Base-by-base conservation (phyloP, 2,888 invertebrate genomes). In the Zygaena filipendulae region DNA sequence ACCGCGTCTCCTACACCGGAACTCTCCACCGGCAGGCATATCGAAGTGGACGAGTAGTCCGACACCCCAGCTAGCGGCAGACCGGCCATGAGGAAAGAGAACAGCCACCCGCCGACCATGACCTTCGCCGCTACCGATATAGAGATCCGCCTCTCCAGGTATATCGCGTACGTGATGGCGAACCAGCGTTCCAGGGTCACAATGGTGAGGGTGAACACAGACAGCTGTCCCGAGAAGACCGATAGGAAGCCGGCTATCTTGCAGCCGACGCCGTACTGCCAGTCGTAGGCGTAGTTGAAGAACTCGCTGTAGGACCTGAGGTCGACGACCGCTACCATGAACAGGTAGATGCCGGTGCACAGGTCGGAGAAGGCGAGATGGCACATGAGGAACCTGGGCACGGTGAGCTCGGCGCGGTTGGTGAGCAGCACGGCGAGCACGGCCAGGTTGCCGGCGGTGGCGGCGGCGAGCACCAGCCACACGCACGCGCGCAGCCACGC, bases 321-420 rank as follows among this genome's bases (percentile, higher is more conserved):
- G 64, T 96, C 95, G 50, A 92, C 89, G 1, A 88, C 85, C 0
- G 95, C 95, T 20, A 95, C 82, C 54, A 95, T 82, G 21, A 91
- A 81, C 29, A 95, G 79, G 63, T 95, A 95, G 2, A 92, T 55
- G 1, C 93, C 95, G 80, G 95, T 90, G 53, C 90, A 90, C 27
- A 96, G 84, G 68, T 96, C 95, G 1, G 94, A 94, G 57, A 91
- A 87, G 0, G 94, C 93, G 33, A 96, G 79, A 59, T 95, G 92
- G 47, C 79, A 79, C 79, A 79, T 79, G 8, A 79, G 69, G 56
- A 79, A 74, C 26, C 75, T 54, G 0, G 77, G 66, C 0, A 77
- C 79, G 2, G 75, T 75, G 7, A 75, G 48, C 21, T 79, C 77
- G 1, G 64, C 52, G 39, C 67, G 70, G 49, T 86, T 86, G 35